Conservation (phyloP, 2,888 invertebrate species). For the Acronicta leporina region DNA sequence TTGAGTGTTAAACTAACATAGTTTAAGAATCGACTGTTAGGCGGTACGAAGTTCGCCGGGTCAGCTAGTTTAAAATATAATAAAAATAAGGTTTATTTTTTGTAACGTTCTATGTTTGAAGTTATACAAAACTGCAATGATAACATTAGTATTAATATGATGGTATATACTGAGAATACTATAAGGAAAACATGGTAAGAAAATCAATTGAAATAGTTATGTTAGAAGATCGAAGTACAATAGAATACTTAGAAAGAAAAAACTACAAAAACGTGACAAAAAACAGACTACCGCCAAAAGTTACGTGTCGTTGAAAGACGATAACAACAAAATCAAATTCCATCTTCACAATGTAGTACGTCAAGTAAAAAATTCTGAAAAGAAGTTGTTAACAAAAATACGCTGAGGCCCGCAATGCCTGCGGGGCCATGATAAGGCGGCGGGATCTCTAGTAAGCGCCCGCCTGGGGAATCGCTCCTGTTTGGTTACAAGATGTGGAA, state of each 20-base stretch:
- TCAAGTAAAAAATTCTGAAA: conserved; percentile 80
- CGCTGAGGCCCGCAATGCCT: conserved; percentile 75
- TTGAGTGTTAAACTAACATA: too few relatives aligned
- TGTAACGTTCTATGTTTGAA: too few relatives aligned
- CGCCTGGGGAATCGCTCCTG: conserved; percentile 65
- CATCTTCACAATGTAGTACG: conserved; percentile 67
- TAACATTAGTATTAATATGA: too few relatives aligned
- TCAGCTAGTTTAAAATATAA: too few relatives aligned
- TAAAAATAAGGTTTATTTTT: too few relatives aligned
- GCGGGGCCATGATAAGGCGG: conserved; percentile 81
- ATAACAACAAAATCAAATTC: conserved; percentile 77
- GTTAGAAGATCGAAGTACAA: conserved; percentile 19
- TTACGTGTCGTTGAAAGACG: conserved; percentile 44
- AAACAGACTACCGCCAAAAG: conserved; percentile 42
- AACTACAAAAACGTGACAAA: conserved; percentile 33
- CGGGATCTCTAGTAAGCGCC: conserved; percentile 75
- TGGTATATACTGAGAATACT: neutral
- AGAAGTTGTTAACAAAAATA: conserved; percentile 89
- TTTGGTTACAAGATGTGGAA: conserved; percentile 52
- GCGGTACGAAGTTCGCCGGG: too few relatives aligned
- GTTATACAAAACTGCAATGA: too few relatives aligned
- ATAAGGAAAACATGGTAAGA: neutral
- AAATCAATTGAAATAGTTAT: conserved; percentile 8
- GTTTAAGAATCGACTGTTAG: too few relatives aligned
- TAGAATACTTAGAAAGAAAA: conserved; percentile 10